phyloP scores from a whole-genome alignment of 2,113 vertebrate species.

The Cisticola juncidis region DNA sequence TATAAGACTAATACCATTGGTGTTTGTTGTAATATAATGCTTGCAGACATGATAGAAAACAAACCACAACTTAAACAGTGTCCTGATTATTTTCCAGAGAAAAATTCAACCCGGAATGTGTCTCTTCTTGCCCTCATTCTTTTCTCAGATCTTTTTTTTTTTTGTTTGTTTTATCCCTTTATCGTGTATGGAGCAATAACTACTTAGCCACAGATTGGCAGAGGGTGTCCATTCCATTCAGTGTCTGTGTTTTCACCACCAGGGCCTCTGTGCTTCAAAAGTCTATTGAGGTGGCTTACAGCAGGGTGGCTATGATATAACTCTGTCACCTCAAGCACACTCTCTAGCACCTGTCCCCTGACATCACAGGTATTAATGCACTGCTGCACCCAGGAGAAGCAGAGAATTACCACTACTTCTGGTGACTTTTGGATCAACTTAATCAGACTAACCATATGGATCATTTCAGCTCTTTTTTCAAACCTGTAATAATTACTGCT shows the following conservation, averaged over 20 bases:
- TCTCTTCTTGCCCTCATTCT: not conserved
- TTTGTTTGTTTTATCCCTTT: not conserved
- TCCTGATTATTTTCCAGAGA: not conserved
- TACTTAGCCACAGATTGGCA: not conserved
- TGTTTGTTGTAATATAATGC: not conserved
- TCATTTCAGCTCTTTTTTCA: constrained; percentile 62
- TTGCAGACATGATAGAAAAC: not conserved
- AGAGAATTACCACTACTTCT: not conserved
- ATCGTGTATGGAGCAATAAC: not conserved
- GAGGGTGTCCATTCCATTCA: not conserved
- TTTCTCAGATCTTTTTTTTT: not conserved
- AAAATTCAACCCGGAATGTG: not conserved
- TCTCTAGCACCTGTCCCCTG: not conserved
- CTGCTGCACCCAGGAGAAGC: not conserved
- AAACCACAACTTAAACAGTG: not conserved
- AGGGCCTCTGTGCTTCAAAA: not conserved
- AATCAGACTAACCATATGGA: constrained; percentile 57
- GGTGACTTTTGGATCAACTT: constrained; percentile 52
- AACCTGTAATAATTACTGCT: constrained; percentile 48
- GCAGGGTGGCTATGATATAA: not conserved
- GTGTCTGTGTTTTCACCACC: not conserved
- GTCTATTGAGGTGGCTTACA: not conserved
- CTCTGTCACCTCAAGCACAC: not conserved
- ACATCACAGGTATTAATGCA: not conserved
- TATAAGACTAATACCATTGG: not conserved